A percentile compares a stretch with the other conserved stretches of the same genome.
Conservation (phyloP, 2,797 vertebrate species). For the Brachyalestes nurse region DNA sequence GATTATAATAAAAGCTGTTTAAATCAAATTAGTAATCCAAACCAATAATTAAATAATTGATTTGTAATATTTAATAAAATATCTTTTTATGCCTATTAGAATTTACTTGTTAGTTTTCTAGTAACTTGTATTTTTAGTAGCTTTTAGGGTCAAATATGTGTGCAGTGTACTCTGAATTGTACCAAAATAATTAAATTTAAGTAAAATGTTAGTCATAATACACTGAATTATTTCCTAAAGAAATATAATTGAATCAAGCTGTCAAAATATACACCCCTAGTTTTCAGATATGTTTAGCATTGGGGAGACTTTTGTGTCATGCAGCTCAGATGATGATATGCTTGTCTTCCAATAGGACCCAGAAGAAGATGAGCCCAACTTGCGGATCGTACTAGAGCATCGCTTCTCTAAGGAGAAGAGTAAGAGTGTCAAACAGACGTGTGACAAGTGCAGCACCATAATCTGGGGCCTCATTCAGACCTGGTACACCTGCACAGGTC, state of each 20-base stretch:
- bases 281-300: not conserved
- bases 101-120: too few relatives aligned
- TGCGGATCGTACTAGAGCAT: constrained; percentile 89
- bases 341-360: constrained; percentile 82
- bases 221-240: not conserved
- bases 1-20: too few relatives aligned
- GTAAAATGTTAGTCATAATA: not conserved
- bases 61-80: too few relatives aligned
- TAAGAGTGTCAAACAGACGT: constrained; percentile 95
- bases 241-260: not conserved
- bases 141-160: too few relatives aligned
- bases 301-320: not conserved
- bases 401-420: constrained; percentile 98
- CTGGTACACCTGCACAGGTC: constrained; percentile 89
- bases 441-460: constrained; percentile 93
- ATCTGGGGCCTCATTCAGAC: constrained; percentile 99
- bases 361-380: constrained; percentile 91
- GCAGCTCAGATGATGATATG: not conserved
- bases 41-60: too few relatives aligned
- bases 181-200: not conserved
- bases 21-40: too few relatives aligned
- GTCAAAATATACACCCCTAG: not conserved
- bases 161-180: not conserved
- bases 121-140: too few relatives aligned
- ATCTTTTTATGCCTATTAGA: too few relatives aligned